These are phyloP conservation scores for Bombus confusus DNA, from an alignment of 1,140 invertebrate species.

Conservation along the genomic window DNA sequence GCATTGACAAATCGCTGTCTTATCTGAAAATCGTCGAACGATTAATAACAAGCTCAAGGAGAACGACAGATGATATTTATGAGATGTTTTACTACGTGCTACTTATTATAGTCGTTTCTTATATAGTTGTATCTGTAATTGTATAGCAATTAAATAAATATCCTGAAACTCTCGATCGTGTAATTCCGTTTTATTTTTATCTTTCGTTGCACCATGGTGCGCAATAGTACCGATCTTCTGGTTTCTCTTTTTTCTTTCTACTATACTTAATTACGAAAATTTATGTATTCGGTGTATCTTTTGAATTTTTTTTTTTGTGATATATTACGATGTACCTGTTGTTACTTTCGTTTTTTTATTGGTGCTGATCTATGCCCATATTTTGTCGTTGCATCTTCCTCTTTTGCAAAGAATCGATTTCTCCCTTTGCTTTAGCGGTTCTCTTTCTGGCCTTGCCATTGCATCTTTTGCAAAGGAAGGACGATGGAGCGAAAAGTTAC, in stretches of 20 bases:
- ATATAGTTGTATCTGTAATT: conserved; percentile 67
- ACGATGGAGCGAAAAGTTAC: conserved; percentile 22
- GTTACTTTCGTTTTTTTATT: conserved; percentile 56
- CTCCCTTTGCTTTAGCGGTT: too few relatives aligned
- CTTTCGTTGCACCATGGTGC: conserved; percentile 11
- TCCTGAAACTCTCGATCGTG: conserved; percentile 66
- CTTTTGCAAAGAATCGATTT: neutral
- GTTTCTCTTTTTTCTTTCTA: conserved; percentile 4
- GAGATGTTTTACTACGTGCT: conserved; percentile 61
- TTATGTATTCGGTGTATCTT: conserved; percentile 62
- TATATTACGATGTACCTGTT: conserved; percentile 55
- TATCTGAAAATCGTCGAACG: conserved; percentile 1
- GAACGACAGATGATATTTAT: conserved; percentile 72
- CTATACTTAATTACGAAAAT: conserved; percentile 48
- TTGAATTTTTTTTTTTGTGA: conserved; percentile 53
- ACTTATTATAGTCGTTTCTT: conserved; percentile 74
- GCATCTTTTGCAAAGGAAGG: neutral
- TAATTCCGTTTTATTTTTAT: conserved; percentile 50
- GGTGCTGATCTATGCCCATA: neutral
- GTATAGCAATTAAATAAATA: conserved; percentile 77
- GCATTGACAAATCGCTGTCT: conserved; percentile 8
- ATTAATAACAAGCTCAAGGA: conserved; percentile 58
- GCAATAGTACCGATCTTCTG: conserved; percentile 24
- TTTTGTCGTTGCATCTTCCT: neutral
- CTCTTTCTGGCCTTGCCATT: neutral